Evolutionary conservation across 2,888 invertebrate species (phyloP), one percentile per base, ranked within the genome.

Genomic region (Merodon equestris): DNA sequence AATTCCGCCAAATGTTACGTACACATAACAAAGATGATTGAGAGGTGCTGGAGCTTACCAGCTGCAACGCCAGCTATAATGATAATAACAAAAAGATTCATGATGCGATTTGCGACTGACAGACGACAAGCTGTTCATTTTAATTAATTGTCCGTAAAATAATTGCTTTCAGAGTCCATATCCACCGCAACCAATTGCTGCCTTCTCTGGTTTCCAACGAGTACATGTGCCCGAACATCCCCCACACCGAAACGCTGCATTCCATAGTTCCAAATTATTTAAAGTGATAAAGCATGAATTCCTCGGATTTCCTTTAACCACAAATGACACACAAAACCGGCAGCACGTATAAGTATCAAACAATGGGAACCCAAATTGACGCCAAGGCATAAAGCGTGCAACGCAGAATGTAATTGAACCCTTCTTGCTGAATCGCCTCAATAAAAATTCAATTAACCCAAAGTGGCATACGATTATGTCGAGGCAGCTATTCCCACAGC

Each of bases 281-380:
- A 61, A 76, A 72, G 76, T 77, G 76, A 77, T 72, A 72, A 67
- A 61, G 60, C 50, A 60, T 66, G 38, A 61, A 56, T 66, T 61
- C 51, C 19, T 38, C 13, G 47, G 72, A 77, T 77, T 51, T 72
- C 36, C 51, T 61, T 13, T 54, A 48, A 48, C 40, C 42, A 56
- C 48, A 45, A 73, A 58, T 38, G 44, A 56, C 34, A 53, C 40
- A 45, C 53, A 45, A 53, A 44, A 64, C 51, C 19, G 40, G 67
- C 44, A 48, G 15, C 36, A 64, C 48, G 44, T 34, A 44, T 14
- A 17, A 54, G 12, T 2, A 10, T 13, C 17, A 17, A 48, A 50
- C 40, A 67, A 40, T 19, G 9, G 19, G 13, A 18, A 57, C 44
- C 13, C 13, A 54, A 44, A 13, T 18, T 54, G 18, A 68, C 13